phyloP scores from a whole-genome alignment of 1,140 invertebrate genomes.

The Tetragnatha versicolor region DNA sequence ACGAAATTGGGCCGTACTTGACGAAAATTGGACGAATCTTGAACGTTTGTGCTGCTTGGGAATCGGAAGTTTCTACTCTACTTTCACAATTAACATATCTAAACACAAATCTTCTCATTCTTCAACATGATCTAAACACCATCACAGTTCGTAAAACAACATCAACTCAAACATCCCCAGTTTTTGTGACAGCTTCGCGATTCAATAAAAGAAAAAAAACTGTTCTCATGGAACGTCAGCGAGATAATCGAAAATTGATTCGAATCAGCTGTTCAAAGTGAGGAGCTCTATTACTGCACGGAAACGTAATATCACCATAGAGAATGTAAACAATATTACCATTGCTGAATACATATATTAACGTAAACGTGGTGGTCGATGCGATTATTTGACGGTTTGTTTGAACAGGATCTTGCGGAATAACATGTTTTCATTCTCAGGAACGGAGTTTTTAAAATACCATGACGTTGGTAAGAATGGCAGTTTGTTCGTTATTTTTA shows the following conservation, averaged over 20 bases:
- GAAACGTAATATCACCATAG: background rate
- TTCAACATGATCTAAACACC: no score
- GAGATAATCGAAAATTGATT: background rate
- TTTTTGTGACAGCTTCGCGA: background rate
- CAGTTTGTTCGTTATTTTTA: no score
- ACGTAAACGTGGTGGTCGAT: background rate
- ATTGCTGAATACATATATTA: slow-evolving; percentile 1
- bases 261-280: slow-evolving; percentile 13
- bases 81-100: no score
- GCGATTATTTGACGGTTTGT: background rate
- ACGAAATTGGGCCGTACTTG: no score
- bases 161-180: no score
- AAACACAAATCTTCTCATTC: no score
- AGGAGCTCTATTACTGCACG: background rate
- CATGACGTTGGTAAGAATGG: background rate
- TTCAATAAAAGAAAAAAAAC: background rate
- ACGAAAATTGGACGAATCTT: no score
- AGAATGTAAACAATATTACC: background rate
- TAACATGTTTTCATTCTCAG: background rate
- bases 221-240: no score
- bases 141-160: no score
- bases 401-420: background rate
- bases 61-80: no score
- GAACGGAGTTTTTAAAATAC: background rate
- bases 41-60: no score